Base-by-base conservation (phyloP, 2,888 invertebrate species). In the Criorhina ranunculi region DNA sequence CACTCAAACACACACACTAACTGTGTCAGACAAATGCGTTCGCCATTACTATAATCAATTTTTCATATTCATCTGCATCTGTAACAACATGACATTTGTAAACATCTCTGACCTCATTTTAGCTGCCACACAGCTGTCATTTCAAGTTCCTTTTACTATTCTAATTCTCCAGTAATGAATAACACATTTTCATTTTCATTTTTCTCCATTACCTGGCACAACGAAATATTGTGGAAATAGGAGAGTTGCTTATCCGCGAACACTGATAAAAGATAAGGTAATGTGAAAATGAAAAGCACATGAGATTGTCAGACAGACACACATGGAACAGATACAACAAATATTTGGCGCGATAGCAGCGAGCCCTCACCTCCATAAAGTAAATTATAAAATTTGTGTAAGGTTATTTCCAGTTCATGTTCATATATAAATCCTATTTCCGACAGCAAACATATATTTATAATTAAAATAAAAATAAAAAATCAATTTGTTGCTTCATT, bases 41-140 rank as follows among this genome's bases (percentile, higher is more conserved):
- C 24, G 1, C 24, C 17, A 6, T 17, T 7, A 29, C 31, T 66
- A 40, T 29, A 53, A 42, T 29, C 12, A 15, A 67, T 67, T 40
- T 53, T 53, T 53, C 51, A 53, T 31, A 42, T 17, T 15, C 8
- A 29, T 51, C 37, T 66, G 66, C 67, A 67, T 55, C 55, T 53
- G 55, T 55, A 67, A 55, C 67, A 67, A 67, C 51, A 66, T 24
- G 37, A 66, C 51, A 24, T 42, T 42, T 29, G 17, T 67, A 67
- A 53, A 67, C 31, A 67, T 55, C 5, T 12, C 37, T 24, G 2
- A 3, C 24, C 24, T 24, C 3, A n/a, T 5, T 7, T 0, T 9
- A 5, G 5, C 59, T 44, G 42, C n/a, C n/a, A 35, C 33, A 8
- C 33, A 4, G 31, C n/a, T 55, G 49, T 29, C 24, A 11, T 31